These are phyloP conservation scores for Lapara coniferarum DNA, from an alignment of 2,888 invertebrate species.

Conservation along the genomic window DNA sequence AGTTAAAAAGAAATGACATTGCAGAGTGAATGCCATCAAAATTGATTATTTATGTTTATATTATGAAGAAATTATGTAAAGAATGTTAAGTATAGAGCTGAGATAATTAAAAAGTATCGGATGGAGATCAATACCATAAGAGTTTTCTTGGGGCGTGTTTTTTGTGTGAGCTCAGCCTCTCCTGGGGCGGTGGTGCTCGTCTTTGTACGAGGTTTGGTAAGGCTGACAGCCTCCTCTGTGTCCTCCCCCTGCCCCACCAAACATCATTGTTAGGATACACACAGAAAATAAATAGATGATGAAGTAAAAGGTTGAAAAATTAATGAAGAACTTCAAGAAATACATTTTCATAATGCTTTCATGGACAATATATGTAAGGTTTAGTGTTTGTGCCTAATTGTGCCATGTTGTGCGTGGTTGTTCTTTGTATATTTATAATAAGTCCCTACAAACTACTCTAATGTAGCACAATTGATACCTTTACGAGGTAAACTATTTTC, in stretches of 20 bases:
- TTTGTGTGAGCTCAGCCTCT: conserved; percentile 79
- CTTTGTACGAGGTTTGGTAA: conserved; percentile 77
- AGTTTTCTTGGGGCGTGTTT: conserved; percentile 79
- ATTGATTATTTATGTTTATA: conserved; percentile 8
- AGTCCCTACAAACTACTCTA: conserved; percentile 3
- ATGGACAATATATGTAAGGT: conserved; percentile 5
- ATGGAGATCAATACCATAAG: conserved; percentile 67
- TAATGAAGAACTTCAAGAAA: conserved; percentile 28
- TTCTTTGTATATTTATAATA: not conserved
- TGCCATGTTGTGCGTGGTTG: conserved; percentile 15
- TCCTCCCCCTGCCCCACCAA: conserved; percentile 74
- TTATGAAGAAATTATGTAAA: not conserved
- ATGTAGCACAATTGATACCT: conserved; percentile 28
- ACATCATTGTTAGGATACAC: conserved; percentile 41
- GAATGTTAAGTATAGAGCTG: conserved; percentile 42
- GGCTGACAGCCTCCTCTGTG: conserved; percentile 78
- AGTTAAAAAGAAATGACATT: conserved; percentile 10
- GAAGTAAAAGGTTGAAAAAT: conserved; percentile 29
- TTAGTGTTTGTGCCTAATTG: not conserved
- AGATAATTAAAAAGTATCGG: conserved; percentile 63
- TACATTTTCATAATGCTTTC: conserved; percentile 31
- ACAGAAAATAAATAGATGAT: conserved; percentile 38
- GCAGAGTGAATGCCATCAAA: conserved; percentile 1
- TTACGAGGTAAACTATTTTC: conserved; percentile 28
- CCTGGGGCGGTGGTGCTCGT: conserved; percentile 79